Base-by-base conservation (phyloP, 2,888 invertebrate genomes). In the Trichacis sp. region DNA sequence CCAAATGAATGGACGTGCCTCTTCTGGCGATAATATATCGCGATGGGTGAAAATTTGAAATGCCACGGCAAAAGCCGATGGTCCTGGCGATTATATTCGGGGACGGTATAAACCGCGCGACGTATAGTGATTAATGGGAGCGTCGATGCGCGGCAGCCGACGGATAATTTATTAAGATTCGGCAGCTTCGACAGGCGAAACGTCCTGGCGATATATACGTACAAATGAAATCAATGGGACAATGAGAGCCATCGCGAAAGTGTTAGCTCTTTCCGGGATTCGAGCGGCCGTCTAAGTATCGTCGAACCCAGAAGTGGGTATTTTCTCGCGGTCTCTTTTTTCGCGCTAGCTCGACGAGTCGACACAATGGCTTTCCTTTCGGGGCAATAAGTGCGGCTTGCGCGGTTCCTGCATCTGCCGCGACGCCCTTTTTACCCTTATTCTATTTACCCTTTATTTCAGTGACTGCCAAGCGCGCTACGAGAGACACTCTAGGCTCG, bases 91-190 rank as follows among this genome's bases (percentile, higher is more conserved):
- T 74, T 75, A 75, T 75, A 71, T 70, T n/a, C n/a, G n/a, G 64
- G 40, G 59, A 66, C 69, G 73, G 56, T 57, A 57, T 57, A 43
- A 50, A 45, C 50, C 36, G 12, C 50, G n/a, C 36, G 50, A 63
- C 71, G 66, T 71, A 71, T 73, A 72, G 71, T 78, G 78, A 79
- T 79, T 79, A 79, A 79, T 77, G 78, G 72, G 73, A 71, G 71
- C 71, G 75, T 73, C 78, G 77, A 77, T 75, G 75, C 68, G 69
- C 70, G 64, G 24, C 36, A 45, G 48, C 59, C 64, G 57, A 58
- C 60, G 65, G 75, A 76, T 79, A 79, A 79, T 79, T 79, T 79
- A 79, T 79, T 78, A 78, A 79, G 77, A 77, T 76, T 71, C 71
- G 46, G 40, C 51, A 30, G 54, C 42, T 45, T 36, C 50, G 57